Conservation (phyloP, 2,797 vertebrate species). For the Galaxias olidus region DNA sequence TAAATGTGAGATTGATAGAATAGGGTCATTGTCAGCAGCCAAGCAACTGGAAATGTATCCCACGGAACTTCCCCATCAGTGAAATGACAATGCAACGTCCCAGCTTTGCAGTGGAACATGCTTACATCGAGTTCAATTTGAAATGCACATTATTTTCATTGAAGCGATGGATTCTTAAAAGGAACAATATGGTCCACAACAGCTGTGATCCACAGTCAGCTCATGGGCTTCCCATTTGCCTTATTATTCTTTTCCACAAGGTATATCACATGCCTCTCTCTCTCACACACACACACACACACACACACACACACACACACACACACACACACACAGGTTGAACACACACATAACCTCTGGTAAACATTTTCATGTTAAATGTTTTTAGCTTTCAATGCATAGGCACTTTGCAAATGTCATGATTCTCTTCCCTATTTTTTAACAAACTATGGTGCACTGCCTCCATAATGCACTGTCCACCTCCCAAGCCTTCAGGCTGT, state of each 20-base stretch:
- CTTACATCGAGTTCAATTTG: slow-evolving; percentile 1
- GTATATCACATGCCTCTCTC: neutral
- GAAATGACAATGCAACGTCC: slow-evolving; percentile 30
- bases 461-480: neutral
- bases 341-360: too few species aligned
- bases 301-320: too few species aligned
- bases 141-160: neutral
- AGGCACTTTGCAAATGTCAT: too few species aligned
- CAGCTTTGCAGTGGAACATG: slow-evolving; percentile 31
- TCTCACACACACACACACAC: neutral
- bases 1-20: slow-evolving; percentile 76
- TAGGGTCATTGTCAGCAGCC: slow-evolving; percentile 65
- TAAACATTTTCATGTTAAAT: too few species aligned
- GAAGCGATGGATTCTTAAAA: neutral
- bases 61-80: slow-evolving; percentile 36
- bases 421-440: neutral
- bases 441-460: neutral
- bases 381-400: too few species aligned
- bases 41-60: slow-evolving; percentile 46
- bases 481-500: slow-evolving; percentile 15
- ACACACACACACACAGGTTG: too few species aligned
- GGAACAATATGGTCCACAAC: slow-evolving; percentile 2
- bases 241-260: neutral
- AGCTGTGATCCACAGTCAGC: slow-evolving; percentile 8
- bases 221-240: slow-evolving; percentile 6